phyloP scores from a whole-genome alignment of 2,888 invertebrate genomes.

The Asteroscopus sphinx region DNA sequence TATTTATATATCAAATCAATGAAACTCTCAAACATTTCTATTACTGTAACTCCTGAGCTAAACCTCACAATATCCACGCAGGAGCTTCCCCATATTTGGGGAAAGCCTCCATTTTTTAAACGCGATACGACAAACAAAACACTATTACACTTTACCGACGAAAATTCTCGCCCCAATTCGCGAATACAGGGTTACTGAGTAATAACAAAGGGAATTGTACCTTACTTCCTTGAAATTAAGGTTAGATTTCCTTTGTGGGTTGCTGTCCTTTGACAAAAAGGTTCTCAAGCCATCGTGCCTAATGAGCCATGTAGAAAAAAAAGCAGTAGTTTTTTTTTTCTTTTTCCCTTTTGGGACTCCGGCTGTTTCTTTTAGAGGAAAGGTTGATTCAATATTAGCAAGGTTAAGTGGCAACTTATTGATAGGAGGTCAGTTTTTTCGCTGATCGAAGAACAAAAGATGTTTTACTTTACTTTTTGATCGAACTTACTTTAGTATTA shows the following conservation, averaged over 20 bases:
- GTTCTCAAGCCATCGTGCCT: conserved; percentile 66
- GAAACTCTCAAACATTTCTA: conserved; percentile 7
- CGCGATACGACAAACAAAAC: conserved; percentile 62
- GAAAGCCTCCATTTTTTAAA: conserved; percentile 53
- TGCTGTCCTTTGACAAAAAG: conserved; percentile 68
- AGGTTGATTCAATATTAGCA: conserved; percentile 67
- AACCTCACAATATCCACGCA: conserved; percentile 23
- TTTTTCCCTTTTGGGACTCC: conserved; percentile 60
- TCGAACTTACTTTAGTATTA: not conserved
- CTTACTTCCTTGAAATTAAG: conserved; percentile 33
- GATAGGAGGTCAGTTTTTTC: conserved; percentile 32
- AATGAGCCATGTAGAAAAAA: conserved; percentile 69
- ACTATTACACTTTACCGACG: conserved; percentile 65
- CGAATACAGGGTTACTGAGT: conserved; percentile 36
- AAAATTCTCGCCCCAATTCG: conserved; percentile 67
- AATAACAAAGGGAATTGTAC: conserved; percentile 33
- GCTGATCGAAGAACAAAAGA: conserved; percentile 28
- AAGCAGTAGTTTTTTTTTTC: conserved; percentile 58
- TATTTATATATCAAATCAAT: not conserved
- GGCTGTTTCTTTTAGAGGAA: conserved; percentile 56
- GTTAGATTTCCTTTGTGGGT: conserved; percentile 46
- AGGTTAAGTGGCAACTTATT: conserved; percentile 54
- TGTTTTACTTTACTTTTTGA: conserved; percentile 6
- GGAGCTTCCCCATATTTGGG: conserved; percentile 24
- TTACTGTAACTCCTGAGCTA: conserved; percentile 6